A percentile compares a stretch with the other conserved stretches of the same genome.
phyloP scores from a whole-genome alignment of 2,888 invertebrate species.

The Caradrina clavipalpis region DNA sequence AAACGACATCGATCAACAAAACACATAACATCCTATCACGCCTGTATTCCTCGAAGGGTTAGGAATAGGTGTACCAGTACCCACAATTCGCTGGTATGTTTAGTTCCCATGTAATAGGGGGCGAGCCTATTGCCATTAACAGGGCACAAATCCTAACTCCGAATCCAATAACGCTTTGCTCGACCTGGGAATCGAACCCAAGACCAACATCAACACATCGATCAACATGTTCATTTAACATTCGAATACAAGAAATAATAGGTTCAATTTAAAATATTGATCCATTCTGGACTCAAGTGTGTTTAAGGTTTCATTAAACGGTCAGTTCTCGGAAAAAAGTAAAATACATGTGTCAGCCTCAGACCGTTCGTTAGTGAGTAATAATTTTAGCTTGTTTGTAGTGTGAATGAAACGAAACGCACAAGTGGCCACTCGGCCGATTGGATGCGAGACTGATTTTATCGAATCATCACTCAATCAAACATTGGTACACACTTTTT shows the following conservation, averaged over 20 bases:
- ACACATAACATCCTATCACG: too few relatives aligned
- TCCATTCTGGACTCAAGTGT: conserved; percentile 15
- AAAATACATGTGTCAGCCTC: conserved; percentile 46
- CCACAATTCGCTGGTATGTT: too few relatives aligned
- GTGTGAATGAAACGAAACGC: conserved; percentile 70
- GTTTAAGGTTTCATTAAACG: conserved; percentile 29
- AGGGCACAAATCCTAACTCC: too few relatives aligned
- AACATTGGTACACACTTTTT: conserved; percentile 65
- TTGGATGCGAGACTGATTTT: conserved; percentile 67
- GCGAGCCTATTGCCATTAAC: too few relatives aligned
- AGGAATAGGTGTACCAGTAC: too few relatives aligned
- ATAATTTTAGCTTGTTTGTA: conserved; percentile 72
- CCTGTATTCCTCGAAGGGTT: too few relatives aligned
- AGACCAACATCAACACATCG: too few relatives aligned
- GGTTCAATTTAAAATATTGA: conserved; percentile 12
- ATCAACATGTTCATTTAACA: not conserved
- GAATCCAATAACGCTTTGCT: too few relatives aligned
- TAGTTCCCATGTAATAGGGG: too few relatives aligned
- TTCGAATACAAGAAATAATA: conserved; percentile 16
- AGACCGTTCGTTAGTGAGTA: conserved; percentile 61
- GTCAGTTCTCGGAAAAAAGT: conserved; percentile 43
- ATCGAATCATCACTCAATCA: conserved; percentile 77
- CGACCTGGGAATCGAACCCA: too few relatives aligned
- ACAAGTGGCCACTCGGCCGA: conserved; percentile 75
- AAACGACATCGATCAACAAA: not conserved